Evolutionary conservation across 2,113 vertebrate genomes (phyloP), one percentile per base, ranked within the genome.

Genomic region (Amazona vittata): DNA sequence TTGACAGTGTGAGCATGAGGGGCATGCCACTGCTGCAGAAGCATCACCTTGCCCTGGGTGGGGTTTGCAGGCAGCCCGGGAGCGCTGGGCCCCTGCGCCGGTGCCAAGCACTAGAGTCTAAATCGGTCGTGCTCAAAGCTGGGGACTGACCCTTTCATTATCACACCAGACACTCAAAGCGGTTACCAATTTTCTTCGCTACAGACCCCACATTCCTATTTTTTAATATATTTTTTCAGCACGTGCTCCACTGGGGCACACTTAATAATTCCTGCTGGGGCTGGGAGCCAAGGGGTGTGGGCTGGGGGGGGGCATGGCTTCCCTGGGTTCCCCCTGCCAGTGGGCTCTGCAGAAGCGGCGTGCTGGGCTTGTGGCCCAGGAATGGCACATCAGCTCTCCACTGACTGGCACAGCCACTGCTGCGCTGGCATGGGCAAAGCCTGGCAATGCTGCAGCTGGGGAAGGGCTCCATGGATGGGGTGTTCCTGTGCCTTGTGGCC

Each of bases 171-270:
- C 93, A 8, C 94, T 97, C 95, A 1, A 86, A 95, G 97, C 17
- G 92, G 96, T 96, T 97, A 96, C 97, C 93, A 96, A 93, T 96
- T 96, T 96, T 97, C 94, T 88, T 96, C 67, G 4, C 95, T 95
- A 85, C 93, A 94, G 95, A 96, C 84, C 93, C 95, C 92, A 89
- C 95, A 96, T 94, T 97, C 97, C 97, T 94, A 97, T 96, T 97
- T 97, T 97, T 97, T 97, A 95, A 97, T 97, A 97, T 97, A 97
- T 97, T 97, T 97, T 97, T 97, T 97, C 97, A 97, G 97, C 97
- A 97, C 92, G 97, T 97, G 97, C 95, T 97, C 90, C 94, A 82
- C 86, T 78, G 96, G 90, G 97, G 95, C 96, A 96, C 90, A 93
- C 97, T 97, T 97, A 97, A 97, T 97, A 97, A 97, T 94, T 97